phyloP scores from a whole-genome alignment of 2,797 vertebrate genomes.

The Labeo calbasu region DNA sequence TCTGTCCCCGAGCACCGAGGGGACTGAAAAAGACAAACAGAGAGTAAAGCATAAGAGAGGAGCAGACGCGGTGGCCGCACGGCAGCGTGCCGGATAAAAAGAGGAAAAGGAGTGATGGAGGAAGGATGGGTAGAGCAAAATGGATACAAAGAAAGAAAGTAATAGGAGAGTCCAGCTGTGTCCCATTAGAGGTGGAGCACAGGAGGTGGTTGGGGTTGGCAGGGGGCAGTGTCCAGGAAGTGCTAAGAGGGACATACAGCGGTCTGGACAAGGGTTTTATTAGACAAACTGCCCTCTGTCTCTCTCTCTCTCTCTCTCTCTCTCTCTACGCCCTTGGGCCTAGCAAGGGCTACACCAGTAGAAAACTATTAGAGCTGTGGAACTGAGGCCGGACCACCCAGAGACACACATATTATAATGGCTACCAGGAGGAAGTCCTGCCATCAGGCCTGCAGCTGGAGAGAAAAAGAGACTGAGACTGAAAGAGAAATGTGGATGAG shows the following conservation, averaged over 20 bases:
- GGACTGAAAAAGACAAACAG: slow-evolving; percentile 32
- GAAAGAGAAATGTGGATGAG: slow-evolving; percentile 33
- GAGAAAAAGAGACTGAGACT: slow-evolving; percentile 35
- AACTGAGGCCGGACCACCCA: slow-evolving; percentile 91
- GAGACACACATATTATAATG: slow-evolving; percentile 76
- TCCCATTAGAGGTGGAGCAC: slow-evolving; percentile 90
- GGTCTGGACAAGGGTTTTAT: slow-evolving; percentile 91
- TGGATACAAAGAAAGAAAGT: slow-evolving; percentile 37
- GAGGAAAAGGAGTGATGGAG: slow-evolving; percentile 33
- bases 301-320: slow-evolving; percentile 30
- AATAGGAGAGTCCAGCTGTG: slow-evolving; percentile 88
- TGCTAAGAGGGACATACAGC: slow-evolving; percentile 77
- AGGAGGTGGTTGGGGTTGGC: slow-evolving; percentile 84
- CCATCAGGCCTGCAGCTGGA: slow-evolving; percentile 78
- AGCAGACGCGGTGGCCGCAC: background rate
- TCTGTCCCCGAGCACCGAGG: slow-evolving; percentile 36
- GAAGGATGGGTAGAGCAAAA: slow-evolving; percentile 40
- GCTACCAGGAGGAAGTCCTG: slow-evolving; percentile 82
- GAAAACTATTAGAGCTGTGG: slow-evolving; percentile 82
- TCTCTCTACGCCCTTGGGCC: slow-evolving; percentile 74
- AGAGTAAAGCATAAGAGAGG: slow-evolving; percentile 11
- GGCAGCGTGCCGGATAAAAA: slow-evolving; percentile 28
- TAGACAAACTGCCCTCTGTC: slow-evolving; percentile 78
- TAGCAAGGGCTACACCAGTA: slow-evolving; percentile 86
- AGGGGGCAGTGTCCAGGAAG: slow-evolving; percentile 93